These are phyloP conservation scores for Rhizomys pruinosus DNA, from an alignment of 2,113 vertebrate species.

Conservation along the genomic window DNA sequence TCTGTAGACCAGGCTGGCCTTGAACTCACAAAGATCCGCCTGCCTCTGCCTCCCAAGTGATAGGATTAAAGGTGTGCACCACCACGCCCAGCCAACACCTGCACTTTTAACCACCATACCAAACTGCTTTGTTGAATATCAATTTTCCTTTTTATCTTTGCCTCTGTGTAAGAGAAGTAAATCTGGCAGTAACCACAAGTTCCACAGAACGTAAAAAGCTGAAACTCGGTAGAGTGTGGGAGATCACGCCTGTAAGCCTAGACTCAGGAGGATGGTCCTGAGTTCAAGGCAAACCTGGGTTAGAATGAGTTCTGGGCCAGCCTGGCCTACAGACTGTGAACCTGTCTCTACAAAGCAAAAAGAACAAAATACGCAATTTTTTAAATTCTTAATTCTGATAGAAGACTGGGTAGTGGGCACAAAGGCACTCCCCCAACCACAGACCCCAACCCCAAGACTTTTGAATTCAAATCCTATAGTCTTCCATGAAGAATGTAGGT, in stretches of 20 bases:
- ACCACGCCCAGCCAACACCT: too few species aligned
- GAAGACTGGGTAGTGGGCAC: neutral
- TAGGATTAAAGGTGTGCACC: too few species aligned
- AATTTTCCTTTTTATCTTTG: conserved; percentile 40
- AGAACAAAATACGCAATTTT: neutral
- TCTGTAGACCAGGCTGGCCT: too few species aligned
- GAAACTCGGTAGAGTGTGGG: too few species aligned
- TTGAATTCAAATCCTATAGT: neutral
- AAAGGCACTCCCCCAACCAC: too few species aligned
- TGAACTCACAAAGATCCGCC: too few species aligned
- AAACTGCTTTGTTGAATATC: neutral
- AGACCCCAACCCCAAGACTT: neutral
- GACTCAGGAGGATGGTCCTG: neutral
- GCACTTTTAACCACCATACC: conserved; percentile 5
- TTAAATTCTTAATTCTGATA: conserved; percentile 47
- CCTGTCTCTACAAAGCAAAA: neutral
- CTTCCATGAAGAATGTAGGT: neutral
- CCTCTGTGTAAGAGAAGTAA: conserved; percentile 38
- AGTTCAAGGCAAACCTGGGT: neutral
- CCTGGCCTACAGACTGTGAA: neutral
- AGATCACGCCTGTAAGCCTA: neutral
- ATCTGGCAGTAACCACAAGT: neutral
- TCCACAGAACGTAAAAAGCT: neutral
- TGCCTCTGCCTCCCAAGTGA: too few species aligned
- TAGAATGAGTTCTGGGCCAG: neutral